These are phyloP conservation scores for Griposia aprilina DNA, from an alignment of 2,888 invertebrate species.

Conservation along the genomic window DNA sequence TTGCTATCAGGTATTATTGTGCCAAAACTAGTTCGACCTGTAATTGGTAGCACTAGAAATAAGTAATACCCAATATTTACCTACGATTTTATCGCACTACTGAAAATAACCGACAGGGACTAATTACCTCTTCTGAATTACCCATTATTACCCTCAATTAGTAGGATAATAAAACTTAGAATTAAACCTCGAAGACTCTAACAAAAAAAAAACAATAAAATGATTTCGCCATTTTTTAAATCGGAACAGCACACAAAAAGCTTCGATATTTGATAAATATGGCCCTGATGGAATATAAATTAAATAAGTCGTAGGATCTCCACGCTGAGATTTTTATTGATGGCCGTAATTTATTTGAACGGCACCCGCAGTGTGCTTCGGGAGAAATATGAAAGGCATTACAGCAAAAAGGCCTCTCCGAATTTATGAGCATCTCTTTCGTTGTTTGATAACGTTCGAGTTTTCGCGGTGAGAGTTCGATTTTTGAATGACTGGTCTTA, in stretches of 20 bases:
- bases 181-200: conserved; percentile 7
- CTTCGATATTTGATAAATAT: conserved; percentile 87
- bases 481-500: conserved; percentile 33
- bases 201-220: conserved; percentile 62
- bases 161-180: conserved; percentile 27
- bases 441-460: conserved; percentile 83
- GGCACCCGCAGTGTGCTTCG: conserved; percentile 88
- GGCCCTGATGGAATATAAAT: conserved; percentile 89
- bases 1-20: too few relatives aligned
- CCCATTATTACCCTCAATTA: conserved; percentile 31
- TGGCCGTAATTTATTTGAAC: conserved; percentile 90
- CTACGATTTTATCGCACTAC: conserved; percentile 21
- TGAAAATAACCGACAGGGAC: conserved; percentile 8
- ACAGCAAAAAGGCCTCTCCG: conserved; percentile 88
- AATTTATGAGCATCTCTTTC: conserved; percentile 89
- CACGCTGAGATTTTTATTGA: conserved; percentile 89
- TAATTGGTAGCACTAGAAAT: not conserved
- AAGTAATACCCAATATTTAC: not conserved
- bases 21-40: too few relatives aligned
- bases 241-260: conserved; percentile 74
- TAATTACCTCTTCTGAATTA: conserved; percentile 29
- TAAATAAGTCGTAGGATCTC: conserved; percentile 89
- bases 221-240: conserved; percentile 66
- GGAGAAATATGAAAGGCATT: conserved; percentile 90
- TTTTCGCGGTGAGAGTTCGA: conserved; percentile 72